Evolutionary conservation across 2,113 vertebrate species (phyloP), one percentile per base, ranked within the genome.

Genomic region (Corythoichthys intestinalis): DNA sequence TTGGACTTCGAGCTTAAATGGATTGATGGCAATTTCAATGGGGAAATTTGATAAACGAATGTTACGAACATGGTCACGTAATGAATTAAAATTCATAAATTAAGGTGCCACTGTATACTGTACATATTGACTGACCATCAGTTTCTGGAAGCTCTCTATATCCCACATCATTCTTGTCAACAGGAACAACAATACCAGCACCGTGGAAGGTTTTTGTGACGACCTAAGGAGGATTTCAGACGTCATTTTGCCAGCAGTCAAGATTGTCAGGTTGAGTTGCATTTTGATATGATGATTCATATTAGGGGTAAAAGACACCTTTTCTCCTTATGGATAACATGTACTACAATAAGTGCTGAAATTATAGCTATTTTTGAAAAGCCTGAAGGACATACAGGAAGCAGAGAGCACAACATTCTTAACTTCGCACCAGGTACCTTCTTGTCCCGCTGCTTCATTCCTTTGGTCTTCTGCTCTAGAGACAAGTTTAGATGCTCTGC

Each of bases 141-240:
- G 95, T 94, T 89, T 98, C 96, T 17, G 96, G 95, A 63, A 98
- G 94, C 81, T 99, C 96, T 92, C 97, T 92, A 86, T 99, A 98
- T 58, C 96, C 96, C 6, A 98, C 96, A 75, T 94, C 93, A 69
- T 96, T 97, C 89, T 95, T 96, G 88, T 98, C 95, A 8, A 99
- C 92, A 49, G 96, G 96, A 70, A 98, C 96, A 38, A 99, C 93
- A 15, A 99, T 90, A 44, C 97, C 97, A 34, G 94, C 94, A 62
- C 94, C 89, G 34, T 98, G 96, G 86, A 99, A 99, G 0, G 95
- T 94, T 90, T 96, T 98, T 59, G 95, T 93, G 70, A 97, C 96
- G 9, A 96, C 95, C 97, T 98, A 74, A 69, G 35, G 37, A 4
- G 59, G 56, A 54, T 54, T 54, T 54, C 9, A 20, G n/a, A 54